Conservation (phyloP, 1,140 invertebrate genomes). For the Stegodyphus dumicola region DNA sequence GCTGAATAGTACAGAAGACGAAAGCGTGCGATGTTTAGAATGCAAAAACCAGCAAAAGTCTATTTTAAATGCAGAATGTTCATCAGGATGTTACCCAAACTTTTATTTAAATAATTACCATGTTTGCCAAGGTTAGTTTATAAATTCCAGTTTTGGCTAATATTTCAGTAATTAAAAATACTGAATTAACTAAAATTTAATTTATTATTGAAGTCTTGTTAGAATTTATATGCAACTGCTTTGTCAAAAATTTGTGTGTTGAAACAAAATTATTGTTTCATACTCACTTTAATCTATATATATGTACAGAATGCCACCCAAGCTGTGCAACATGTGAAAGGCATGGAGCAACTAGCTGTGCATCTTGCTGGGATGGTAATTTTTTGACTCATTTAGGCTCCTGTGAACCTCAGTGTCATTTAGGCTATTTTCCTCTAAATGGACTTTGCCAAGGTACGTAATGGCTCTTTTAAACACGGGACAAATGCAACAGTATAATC, state of each 20-base stretch:
- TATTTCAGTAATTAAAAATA: too few relatives aligned
- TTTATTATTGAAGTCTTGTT: not conserved
- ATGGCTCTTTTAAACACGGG: too few relatives aligned
- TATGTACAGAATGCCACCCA: conserved; percentile 24
- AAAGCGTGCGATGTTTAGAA: conserved; percentile 11
- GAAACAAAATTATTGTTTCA: not conserved
- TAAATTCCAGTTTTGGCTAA: too few relatives aligned
- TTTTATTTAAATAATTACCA: conserved; percentile 30
- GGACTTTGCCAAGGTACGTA: conserved; percentile 34
- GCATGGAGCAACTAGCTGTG: conserved; percentile 30
- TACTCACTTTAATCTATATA: not conserved
- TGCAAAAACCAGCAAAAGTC: conserved; percentile 24
- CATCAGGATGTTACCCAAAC: conserved; percentile 1
- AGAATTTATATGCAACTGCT: not conserved
- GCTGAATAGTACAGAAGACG: conserved; percentile 12
- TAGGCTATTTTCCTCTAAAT: conserved; percentile 34
- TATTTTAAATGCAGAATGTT: conserved; percentile 35
- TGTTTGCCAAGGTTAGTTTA: conserved; percentile 20
- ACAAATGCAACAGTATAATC: too few relatives aligned
- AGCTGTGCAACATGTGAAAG: conserved; percentile 47
- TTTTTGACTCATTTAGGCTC: conserved; percentile 43
- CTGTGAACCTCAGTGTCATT: conserved; percentile 27
- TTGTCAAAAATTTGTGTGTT: not conserved
- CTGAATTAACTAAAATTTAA: too few relatives aligned
- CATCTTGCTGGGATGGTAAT: conserved; percentile 27